A percentile compares a stretch with the other conserved stretches of the same genome.
These are phyloP conservation scores for Digitonthophagus gazella DNA, from an alignment of 2,888 invertebrate genomes.

Conservation along the genomic window DNA sequence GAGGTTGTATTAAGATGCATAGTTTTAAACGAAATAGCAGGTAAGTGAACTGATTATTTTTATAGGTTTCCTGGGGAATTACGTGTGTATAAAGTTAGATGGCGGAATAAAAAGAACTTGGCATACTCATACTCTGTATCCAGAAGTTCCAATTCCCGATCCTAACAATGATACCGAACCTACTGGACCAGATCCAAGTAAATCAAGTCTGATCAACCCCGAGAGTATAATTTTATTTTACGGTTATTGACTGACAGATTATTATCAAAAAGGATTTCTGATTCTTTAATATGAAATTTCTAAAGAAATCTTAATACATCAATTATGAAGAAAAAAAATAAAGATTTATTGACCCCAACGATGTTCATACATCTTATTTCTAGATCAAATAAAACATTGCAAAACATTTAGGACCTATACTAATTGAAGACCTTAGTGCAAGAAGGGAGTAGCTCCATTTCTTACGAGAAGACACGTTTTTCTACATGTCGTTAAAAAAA, in stretches of 20 bases:
- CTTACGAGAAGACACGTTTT: no score
- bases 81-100: conserved; percentile 40
- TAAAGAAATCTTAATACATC: conserved; percentile 26
- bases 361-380: conserved; percentile 57
- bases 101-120: conserved; percentile 52
- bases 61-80: conserved; percentile 62
- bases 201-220: neutral
- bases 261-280: conserved; percentile 65
- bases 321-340: neutral
- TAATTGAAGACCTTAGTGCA: no score
- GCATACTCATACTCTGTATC: conserved; percentile 65
- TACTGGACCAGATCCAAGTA: conserved; percentile 33
- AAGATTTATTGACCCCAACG: conserved; percentile 36
- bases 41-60: no score
- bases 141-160: conserved; percentile 35
- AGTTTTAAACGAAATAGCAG: no score
- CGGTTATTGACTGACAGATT: conserved; percentile 56
- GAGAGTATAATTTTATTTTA: neutral
- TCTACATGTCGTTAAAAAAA: no score
- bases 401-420: no score
- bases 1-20: neutral
- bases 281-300: conserved; percentile 58
- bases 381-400: no score
- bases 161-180: conserved; percentile 32
- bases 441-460: no score